A percentile compares a stretch with the other conserved stretches of the same genome.
Conservation (phyloP, 2,113 vertebrate genomes). For the Erinaceus europaeus region DNA sequence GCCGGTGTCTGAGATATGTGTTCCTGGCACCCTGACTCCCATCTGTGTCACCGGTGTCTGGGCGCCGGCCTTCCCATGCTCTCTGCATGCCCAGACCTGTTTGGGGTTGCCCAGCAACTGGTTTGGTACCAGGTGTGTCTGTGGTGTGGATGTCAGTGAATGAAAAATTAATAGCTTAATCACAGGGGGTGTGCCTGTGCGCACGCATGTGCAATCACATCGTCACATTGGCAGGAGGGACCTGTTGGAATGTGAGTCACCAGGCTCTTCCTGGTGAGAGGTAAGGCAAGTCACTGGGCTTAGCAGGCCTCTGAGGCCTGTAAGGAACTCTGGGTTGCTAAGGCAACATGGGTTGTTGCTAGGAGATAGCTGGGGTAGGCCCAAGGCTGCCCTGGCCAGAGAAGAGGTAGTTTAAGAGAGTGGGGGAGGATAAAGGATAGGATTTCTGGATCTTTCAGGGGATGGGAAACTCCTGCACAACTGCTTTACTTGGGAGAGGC, state of each 20-base stretch:
- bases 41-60: neutral
- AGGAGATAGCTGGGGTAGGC: slow-evolving; percentile 54
- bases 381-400: slow-evolving; percentile 36
- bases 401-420: slow-evolving; percentile 1
- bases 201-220: neutral
- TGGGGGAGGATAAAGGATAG: neutral
- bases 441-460: slow-evolving; percentile 5
- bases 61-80: neutral
- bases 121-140: slow-evolving; percentile 31
- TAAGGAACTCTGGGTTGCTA: slow-evolving; percentile 46
- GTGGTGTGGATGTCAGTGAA: slow-evolving; percentile 26
- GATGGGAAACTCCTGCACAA: neutral
- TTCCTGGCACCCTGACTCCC: neutral
- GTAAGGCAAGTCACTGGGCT: slow-evolving; percentile 35
- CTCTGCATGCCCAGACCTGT: slow-evolving; percentile 37
- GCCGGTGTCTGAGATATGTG: neutral
- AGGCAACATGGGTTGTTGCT: slow-evolving; percentile 60
- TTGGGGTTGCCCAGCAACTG: slow-evolving; percentile 23
- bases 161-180: slow-evolving; percentile 50
- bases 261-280: slow-evolving; percentile 42
- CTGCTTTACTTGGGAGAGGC: neutral
- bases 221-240: neutral
- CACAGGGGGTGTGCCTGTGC: slow-evolving; percentile 13
- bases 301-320: slow-evolving; percentile 24
- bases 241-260: slow-evolving; percentile 25